Percentiles rank a stretch among this genome's conserved stretches.
Evolutionary conservation across 1,140 invertebrate species (phyloP).

Genomic region (Drosophila nannoptera): DNA sequence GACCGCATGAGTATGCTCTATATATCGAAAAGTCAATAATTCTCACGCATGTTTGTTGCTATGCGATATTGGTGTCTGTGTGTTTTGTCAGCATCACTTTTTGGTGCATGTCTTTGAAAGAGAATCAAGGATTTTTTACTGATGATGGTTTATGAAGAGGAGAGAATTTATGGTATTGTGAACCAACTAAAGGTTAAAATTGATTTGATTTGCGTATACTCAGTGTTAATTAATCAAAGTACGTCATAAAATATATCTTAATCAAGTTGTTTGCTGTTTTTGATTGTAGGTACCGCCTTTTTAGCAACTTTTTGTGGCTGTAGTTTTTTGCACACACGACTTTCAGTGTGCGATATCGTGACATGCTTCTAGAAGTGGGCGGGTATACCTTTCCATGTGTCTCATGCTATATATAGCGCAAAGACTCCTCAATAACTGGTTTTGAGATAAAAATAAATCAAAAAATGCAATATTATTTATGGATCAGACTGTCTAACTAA

Average conservation of each 20-base stretch:
- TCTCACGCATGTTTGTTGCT: slow-evolving; percentile 41
- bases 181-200: slow-evolving; percentile 29
- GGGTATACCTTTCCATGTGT: slow-evolving; percentile 23
- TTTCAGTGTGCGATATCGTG: slow-evolving; percentile 45
- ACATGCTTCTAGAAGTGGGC: slow-evolving; percentile 59
- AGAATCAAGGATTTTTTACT: background rate
- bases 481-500: slow-evolving; percentile 46
- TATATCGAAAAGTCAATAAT: slow-evolving; percentile 26
- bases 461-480: slow-evolving; percentile 27
- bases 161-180: slow-evolving; percentile 3
- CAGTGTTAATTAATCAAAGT: slow-evolving; percentile 56
- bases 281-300: slow-evolving; percentile 13
- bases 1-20: slow-evolving; percentile 37
- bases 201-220: slow-evolving; percentile 17
- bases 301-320: slow-evolving; percentile 64
- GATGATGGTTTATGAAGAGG: too few species aligned
- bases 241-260: slow-evolving; percentile 58
- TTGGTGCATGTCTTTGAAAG: background rate
- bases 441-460: slow-evolving; percentile 24
- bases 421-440: slow-evolving; percentile 26
- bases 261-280: slow-evolving; percentile 48
- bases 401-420: slow-evolving; percentile 45
- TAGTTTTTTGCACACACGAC: slow-evolving; percentile 40
- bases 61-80: slow-evolving; percentile 22
- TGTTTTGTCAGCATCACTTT: slow-evolving; percentile 1